Percentiles rank a stretch among this genome's conserved stretches.
These are phyloP conservation scores for Decapterus maruadsi DNA, from an alignment of 2,797 vertebrate genomes.

Conservation along the genomic window DNA sequence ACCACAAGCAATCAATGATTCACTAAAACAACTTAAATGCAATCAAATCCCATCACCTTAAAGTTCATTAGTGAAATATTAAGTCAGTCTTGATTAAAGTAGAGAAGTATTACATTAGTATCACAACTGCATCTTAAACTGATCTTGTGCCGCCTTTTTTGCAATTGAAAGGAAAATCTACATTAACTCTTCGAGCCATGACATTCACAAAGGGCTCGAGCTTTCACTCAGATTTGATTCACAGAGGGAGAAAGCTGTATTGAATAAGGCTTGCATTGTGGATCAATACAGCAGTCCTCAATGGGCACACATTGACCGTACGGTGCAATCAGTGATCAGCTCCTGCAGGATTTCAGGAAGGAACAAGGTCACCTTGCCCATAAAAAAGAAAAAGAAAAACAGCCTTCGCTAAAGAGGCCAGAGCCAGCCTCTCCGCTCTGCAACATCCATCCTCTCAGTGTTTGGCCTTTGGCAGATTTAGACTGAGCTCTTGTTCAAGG, in stretches of 20 bases:
- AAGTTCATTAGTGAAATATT: no score
- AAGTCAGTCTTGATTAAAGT: no score
- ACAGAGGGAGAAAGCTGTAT: slow-evolving; percentile 9
- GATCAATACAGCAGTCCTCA: slow-evolving; percentile 45
- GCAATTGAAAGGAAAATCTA: slow-evolving; percentile 1
- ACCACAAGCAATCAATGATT: no score
- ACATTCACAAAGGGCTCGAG: slow-evolving; percentile 10
- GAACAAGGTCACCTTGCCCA: slow-evolving; percentile 60
- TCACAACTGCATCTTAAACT: background rate
- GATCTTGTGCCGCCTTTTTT: background rate
- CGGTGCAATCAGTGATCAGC: slow-evolving; percentile 38
- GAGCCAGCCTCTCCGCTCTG: slow-evolving; percentile 11
- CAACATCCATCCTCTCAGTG: slow-evolving; percentile 43
- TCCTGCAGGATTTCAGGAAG: slow-evolving; percentile 46
- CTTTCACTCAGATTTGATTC: slow-evolving; percentile 5
- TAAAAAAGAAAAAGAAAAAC: slow-evolving; percentile 54
- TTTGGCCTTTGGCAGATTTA: slow-evolving; percentile 58
- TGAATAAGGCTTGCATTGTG: slow-evolving; percentile 16
- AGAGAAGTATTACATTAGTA: no score
- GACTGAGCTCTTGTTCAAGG: slow-evolving; percentile 54
- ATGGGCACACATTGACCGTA: slow-evolving; percentile 44
- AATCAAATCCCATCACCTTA: no score
- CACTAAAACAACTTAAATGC: no score
- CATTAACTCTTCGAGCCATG: background rate
- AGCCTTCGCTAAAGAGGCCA: slow-evolving; percentile 27